A percentile compares a stretch with the other conserved stretches of the same genome.
Evolutionary conservation across 2,113 vertebrate genomes (phyloP).

Genomic region (Verasper variegatus): DNA sequence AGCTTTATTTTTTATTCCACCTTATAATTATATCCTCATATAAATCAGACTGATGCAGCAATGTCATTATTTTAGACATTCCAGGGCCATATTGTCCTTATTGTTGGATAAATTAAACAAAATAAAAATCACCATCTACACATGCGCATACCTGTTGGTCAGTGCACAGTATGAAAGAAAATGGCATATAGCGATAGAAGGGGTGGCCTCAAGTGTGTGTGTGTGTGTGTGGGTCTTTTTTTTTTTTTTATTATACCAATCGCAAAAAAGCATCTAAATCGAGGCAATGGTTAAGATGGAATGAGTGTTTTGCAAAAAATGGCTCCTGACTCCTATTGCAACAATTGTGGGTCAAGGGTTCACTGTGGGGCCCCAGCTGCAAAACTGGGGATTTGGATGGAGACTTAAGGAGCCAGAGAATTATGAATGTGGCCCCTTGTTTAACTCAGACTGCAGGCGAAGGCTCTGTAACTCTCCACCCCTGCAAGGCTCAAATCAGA

Average conservation of each 20-base stretch:
- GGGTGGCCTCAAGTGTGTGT: constrained; percentile 14
- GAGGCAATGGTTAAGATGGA: constrained; percentile 1
- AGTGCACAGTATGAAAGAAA: constrained; percentile 21
- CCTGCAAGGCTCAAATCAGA: constrained; percentile 16
- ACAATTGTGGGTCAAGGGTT: constrained; percentile 65
- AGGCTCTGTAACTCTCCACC: constrained; percentile 26
- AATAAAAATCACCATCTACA: constrained; percentile 5
- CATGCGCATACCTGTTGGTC: background rate
- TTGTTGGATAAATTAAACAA: background rate
- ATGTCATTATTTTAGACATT: background rate
- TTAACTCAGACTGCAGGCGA: constrained; percentile 30
- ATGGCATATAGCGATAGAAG: constrained; percentile 25
- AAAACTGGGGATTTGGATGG: constrained; percentile 27
- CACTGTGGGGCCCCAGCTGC: constrained; percentile 64
- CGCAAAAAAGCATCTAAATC: constrained; percentile 2
- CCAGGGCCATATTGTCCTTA: background rate
- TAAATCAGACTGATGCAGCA: too few relatives aligned
- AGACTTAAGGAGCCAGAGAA: constrained; percentile 40
- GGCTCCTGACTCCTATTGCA: constrained; percentile 23
- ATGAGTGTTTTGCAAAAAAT: constrained; percentile 15
- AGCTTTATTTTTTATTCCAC: background rate
- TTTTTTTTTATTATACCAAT: too few relatives aligned
- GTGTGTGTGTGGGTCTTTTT: too few relatives aligned
- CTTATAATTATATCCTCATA: too few relatives aligned
- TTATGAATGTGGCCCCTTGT: constrained; percentile 65